Base-by-base conservation (phyloP, 1,140 invertebrate species). In the Hesperophylax magnus region DNA sequence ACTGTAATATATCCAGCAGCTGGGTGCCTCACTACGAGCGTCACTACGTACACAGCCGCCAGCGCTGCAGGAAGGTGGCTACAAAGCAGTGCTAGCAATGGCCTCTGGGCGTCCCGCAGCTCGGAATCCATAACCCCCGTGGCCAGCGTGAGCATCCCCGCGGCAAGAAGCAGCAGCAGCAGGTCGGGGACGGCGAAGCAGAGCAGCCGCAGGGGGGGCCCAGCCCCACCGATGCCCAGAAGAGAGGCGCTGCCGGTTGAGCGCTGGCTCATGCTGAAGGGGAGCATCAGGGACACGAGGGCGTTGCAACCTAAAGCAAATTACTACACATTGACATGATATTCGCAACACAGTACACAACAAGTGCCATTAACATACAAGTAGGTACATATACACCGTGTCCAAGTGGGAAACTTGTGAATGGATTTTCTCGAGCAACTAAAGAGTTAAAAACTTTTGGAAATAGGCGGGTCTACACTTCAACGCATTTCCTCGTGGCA, bases 1-100 rank as follows among this genome's bases (percentile, higher is more conserved):
- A 87, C 79, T 3, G 87, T 4, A 1, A 84, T 61, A 58, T 58
- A 79, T 18, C 71, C 80, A 0, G 85, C 79, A 31, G 72, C 77
- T 15, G 84, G 81, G 65, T 88, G 85, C 0, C 39, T 75, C 61
- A 87, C 85, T 31, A 76, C 52, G 79, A 86, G 86, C 77, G 85
- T 86, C 24, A 87, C 75, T 2, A 86, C 78, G 83, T 88, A 89
- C 54, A 84, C 81, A 18, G 88, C 75, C 3, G 83, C 74, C n/a
- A 88, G 82, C 83, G 86, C 85, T 4, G 87, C 71, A 31, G 87
- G 1, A 7, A 81, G 56, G 11, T 85, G 85, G 72, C 86, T 31
- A 14, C 85, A 0, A 69, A 88, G 61, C 2, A 86, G 56, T n/a
- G 85, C 9, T 0, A 82, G 58, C 8, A 86, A 18, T 65, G 9